Evolutionary conservation across 2,113 vertebrate genomes (phyloP), one percentile per base, ranked within the genome.

Genomic region (Harpagus bidentatus): DNA sequence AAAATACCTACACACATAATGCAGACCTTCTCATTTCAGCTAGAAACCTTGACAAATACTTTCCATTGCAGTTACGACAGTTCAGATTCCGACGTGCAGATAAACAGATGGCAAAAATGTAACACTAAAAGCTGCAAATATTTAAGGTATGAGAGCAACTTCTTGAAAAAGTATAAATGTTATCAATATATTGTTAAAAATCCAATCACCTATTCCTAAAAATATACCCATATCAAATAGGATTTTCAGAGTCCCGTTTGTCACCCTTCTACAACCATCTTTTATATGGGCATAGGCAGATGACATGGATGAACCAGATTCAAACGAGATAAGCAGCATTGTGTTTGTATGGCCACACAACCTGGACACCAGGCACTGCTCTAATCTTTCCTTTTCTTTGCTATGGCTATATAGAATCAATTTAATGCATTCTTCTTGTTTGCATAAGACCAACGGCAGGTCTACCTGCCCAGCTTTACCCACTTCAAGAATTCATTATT

Each of bases 371-470:
- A 79, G 47, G 13, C 29, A 52, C 38, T 36, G 38, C 66, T 86
- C n/a, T 70, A 53, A 32, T 11, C 21, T 69, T 56, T 56, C 42
- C 14, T 86, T 78, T 45, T 61, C 45, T 59, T 67, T 42, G 13
- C 48, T 42, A 20, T 21, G 31, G 40, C 29, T 69, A 38, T 31
- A 63, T 16, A 78, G 32, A 78, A 62, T 26, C 48, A 47, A n/a
- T 59, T 43, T 45, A 56, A 42, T 7, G 7, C 32, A 23, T 53
- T 69, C 53, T 53, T 69, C 53, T 53, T 53, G 43, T 34, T 53
- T 7, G 1, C 18, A 0, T 52, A 82, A 63, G 53, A 79, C 18
- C 66, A 86, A 11, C 0, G 2, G 20, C 1, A 0, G 13, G 6
- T 34, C 65, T 73, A 47, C 17, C 40, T 45, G 65, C 13, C 17